Base-by-base conservation (phyloP, 2,888 invertebrate species). In the Macrosiphum euphorbiae region DNA sequence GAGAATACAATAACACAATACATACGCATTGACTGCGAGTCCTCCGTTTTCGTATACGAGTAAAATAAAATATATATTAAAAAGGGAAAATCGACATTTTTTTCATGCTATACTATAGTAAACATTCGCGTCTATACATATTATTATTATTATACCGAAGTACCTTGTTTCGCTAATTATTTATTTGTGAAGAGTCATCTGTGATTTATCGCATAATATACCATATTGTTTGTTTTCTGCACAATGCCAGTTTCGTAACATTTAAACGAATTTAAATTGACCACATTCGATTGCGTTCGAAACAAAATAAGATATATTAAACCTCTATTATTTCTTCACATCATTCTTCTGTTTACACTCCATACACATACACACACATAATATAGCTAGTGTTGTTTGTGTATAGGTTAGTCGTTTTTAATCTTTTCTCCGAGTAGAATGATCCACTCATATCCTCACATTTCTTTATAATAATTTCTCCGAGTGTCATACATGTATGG, bases 1-100 rank as follows among this genome's bases (percentile, higher is more conserved):
- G 24, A 78, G 50, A 88, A 92, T 35, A 92, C 88, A 92, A 92
- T 88, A 88, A 92, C 78, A 78, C 92, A 88, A 92, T 78, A 88
- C 78, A 55, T n/a, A n/a, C 8, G 55, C 61, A 92, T 50, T 86
- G 35, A 47, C 41, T 16, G 50, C 35, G n/a, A 58, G 55, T 55
- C 84, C 55, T 55, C 84, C 55, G 44, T 44, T 78, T 35, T 41
- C 58, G 47, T 35, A 35, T n/a, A 91, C 55, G 24, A 91, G 44
- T 1, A 47, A 91, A 91, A 86, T 47, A 58, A 55, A 55, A 84
- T 90, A 84, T 90, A 91, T 47, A 41, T 91, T 85, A 91, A 86
- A 58, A 86, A n/a, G 85, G 13, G 8, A 86, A 92, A 87, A 92
- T 87, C 92, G 50, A 67, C 92, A 67, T 92, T 58, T 91, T 28